Conservation (phyloP, 2,797 vertebrate genomes). For the Lacerta bilineata region DNA sequence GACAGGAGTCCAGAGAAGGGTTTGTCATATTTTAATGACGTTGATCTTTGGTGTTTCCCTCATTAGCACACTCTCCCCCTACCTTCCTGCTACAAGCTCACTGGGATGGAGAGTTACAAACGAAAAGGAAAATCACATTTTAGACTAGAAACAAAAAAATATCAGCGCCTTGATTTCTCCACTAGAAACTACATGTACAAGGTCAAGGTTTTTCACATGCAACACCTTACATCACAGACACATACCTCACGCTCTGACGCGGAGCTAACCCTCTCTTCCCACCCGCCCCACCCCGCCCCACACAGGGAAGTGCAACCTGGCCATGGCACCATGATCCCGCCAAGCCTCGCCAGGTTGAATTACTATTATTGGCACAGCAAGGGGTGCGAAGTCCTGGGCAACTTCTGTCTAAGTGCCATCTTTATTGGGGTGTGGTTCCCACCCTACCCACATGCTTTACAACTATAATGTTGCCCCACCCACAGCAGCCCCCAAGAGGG, state of each 20-base stretch:
- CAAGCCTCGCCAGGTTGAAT: conserved; percentile 58
- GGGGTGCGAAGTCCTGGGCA: conserved; percentile 42
- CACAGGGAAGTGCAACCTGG: conserved; percentile 64
- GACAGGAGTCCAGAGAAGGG: conserved; percentile 76
- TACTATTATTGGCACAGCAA: conserved; percentile 74
- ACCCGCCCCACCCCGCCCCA: conserved; percentile 55
- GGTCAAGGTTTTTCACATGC: conserved; percentile 85
- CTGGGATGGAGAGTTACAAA: conserved; percentile 85
- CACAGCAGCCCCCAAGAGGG: conserved; percentile 43
- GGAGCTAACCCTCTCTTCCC: conserved; percentile 68
- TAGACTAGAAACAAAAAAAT: conserved; percentile 84
- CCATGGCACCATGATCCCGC: conserved; percentile 71
- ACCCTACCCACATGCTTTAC: conserved; percentile 45
- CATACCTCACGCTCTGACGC: conserved; percentile 80
- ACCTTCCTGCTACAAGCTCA: conserved; percentile 77
- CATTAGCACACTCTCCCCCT: conserved; percentile 80
- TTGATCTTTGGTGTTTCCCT: conserved; percentile 87
- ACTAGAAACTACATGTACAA: conserved; percentile 87
- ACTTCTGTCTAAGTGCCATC: conserved; percentile 49
- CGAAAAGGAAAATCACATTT: conserved; percentile 85
- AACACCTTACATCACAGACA: conserved; percentile 85
- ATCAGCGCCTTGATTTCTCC: conserved; percentile 85
- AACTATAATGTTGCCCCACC: conserved; percentile 39
- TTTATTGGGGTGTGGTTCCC: conserved; percentile 43
- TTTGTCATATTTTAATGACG: conserved; percentile 85